Evolutionary conservation across 2,113 vertebrate genomes (phyloP).

Genomic region (Acanthisitta chloris): DNA sequence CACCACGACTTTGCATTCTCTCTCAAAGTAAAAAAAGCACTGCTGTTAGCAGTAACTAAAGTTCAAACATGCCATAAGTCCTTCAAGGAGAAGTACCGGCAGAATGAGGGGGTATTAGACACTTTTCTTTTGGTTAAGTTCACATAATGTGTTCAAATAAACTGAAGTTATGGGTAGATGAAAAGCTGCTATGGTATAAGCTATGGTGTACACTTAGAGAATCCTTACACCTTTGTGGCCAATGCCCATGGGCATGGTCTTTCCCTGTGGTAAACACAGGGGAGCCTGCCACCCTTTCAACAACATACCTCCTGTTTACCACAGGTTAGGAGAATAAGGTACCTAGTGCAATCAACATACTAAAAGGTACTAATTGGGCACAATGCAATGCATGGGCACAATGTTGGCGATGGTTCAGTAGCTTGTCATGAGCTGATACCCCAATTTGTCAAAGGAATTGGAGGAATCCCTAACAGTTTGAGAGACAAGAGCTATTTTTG

Average conservation of each 20-base stretch:
- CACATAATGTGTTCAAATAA: neutral
- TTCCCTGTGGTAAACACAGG: rapidly evolving
- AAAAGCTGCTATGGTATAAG: rapidly evolving
- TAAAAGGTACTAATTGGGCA: neutral
- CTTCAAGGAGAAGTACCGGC: no score
- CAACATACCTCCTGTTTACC: neutral
- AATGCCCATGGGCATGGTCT: neutral
- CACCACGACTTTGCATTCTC: neutral
- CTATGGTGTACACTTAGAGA: neutral
- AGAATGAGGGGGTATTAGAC: neutral
- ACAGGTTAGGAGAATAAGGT: neutral
- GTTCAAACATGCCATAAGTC: neutral
- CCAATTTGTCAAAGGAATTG: neutral
- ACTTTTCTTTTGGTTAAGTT: neutral
- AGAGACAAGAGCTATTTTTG: neutral
- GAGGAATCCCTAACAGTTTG: neutral
- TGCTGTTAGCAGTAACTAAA: neutral
- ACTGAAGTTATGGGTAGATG: neutral
- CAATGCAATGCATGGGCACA: neutral
- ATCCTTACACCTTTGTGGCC: neutral
- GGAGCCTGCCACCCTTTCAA: neutral
- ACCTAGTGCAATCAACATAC: neutral
- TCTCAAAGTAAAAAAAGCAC: neutral
- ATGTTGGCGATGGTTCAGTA: neutral
- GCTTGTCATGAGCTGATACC: neutral